These are phyloP conservation scores for Nycticorax nycticorax DNA, from an alignment of 2,113 vertebrate species.

Conservation along the genomic window DNA sequence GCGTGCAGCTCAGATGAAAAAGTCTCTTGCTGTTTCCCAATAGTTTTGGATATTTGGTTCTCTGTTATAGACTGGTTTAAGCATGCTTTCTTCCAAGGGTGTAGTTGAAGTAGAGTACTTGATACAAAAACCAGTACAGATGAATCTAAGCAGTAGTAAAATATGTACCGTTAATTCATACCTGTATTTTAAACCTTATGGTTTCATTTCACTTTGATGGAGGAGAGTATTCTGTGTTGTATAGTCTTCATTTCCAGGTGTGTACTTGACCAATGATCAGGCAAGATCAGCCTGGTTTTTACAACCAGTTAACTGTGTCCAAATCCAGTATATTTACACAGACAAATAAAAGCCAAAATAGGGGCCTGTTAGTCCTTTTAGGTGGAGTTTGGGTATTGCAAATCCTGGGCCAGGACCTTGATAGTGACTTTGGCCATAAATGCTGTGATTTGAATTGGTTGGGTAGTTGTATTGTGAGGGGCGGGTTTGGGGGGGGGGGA, in stretches of 20 bases:
- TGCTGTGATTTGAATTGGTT: neutral
- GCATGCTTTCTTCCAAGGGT: neutral
- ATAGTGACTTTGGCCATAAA: neutral
- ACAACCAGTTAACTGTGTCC: neutral
- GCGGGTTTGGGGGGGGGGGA: neutral
- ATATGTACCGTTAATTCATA: neutral
- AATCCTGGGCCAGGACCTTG: neutral
- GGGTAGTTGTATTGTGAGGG: neutral
- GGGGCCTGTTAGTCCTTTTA: neutral
- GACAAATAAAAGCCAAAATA: neutral
- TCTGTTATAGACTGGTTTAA: neutral
- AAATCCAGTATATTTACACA: neutral
- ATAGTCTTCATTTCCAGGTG: neutral
- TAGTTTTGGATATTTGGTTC: neutral
- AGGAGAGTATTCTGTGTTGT: neutral
- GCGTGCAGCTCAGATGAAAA: neutral
- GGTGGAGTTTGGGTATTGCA: neutral
- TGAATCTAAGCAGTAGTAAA: neutral
- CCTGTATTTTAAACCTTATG: neutral
- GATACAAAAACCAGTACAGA: neutral
- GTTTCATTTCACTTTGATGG: neutral
- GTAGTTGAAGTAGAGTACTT: neutral
- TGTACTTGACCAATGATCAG: neutral
- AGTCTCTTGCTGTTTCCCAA: neutral
- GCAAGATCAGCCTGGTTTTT: neutral